phyloP scores from a whole-genome alignment of 2,113 vertebrate species.

The Cololabis saira region DNA sequence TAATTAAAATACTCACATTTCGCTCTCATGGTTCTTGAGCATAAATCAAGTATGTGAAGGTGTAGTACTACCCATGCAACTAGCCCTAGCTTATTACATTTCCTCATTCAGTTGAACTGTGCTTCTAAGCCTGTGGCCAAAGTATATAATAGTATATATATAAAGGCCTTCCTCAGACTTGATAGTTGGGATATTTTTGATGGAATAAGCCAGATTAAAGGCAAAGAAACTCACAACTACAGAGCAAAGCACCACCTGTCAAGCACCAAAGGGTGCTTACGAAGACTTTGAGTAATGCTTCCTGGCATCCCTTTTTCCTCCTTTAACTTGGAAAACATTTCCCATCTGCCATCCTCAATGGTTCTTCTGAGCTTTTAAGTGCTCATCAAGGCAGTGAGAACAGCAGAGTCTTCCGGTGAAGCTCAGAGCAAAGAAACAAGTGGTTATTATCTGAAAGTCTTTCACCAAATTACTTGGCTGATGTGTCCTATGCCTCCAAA shows the following conservation, averaged over 20 bases:
- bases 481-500: background rate
- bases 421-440: background rate
- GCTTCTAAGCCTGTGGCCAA: too few species aligned
- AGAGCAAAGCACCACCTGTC: background rate
- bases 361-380: background rate
- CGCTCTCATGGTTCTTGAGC: too few species aligned
- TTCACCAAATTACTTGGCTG: background rate
- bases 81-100: too few species aligned
- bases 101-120: too few species aligned
- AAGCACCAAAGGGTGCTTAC: background rate
- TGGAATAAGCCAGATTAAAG: background rate
- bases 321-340: too few species aligned
- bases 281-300: background rate
- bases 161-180: too few species aligned
- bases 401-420: background rate
- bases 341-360: too few species aligned
- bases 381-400: background rate
- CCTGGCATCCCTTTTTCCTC: background rate
- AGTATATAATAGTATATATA: too few species aligned
- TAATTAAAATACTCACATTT: too few species aligned
- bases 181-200: too few species aligned
- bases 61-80: too few species aligned
- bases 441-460: background rate
- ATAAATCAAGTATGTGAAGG: too few species aligned
- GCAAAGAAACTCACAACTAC: background rate